Conservation (phyloP, 2,113 vertebrate genomes). For the Grantiella picta region DNA sequence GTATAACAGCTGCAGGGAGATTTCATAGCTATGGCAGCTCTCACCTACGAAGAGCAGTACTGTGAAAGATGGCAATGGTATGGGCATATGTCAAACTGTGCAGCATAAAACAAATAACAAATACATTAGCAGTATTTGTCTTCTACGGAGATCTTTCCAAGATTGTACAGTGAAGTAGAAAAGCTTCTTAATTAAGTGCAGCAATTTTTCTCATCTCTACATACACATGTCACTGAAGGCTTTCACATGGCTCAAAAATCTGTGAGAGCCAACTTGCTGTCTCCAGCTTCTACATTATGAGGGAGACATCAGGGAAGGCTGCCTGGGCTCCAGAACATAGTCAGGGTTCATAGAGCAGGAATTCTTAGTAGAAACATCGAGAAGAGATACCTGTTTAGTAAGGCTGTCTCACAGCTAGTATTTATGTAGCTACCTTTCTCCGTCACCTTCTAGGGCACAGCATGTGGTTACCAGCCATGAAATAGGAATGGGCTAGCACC, state of each 20-base stretch:
- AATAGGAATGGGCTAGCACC: neutral
- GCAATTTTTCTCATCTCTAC: neutral
- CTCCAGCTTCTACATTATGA: neutral
- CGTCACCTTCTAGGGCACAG: neutral
- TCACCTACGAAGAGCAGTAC: neutral
- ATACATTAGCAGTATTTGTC: neutral
- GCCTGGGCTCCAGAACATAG: neutral
- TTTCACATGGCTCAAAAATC: neutral
- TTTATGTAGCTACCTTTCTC: neutral
- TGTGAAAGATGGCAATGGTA: neutral
- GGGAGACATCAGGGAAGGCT: neutral
- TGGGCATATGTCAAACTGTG: neutral
- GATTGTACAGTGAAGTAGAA: neutral
- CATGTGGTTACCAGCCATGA: neutral
- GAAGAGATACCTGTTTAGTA: neutral
- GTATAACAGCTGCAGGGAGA: neutral
- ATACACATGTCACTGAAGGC: neutral
- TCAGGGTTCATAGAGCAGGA: neutral
- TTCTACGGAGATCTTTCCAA: neutral
- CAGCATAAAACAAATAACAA: neutral
- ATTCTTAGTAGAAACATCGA: neutral
- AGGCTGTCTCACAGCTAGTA: neutral
- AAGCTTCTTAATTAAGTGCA: neutral
- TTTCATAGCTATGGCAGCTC: neutral
- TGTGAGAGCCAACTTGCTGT: neutral